Base-by-base conservation (phyloP, 2,888 invertebrate genomes). In the Apomyelois bistriatella region DNA sequence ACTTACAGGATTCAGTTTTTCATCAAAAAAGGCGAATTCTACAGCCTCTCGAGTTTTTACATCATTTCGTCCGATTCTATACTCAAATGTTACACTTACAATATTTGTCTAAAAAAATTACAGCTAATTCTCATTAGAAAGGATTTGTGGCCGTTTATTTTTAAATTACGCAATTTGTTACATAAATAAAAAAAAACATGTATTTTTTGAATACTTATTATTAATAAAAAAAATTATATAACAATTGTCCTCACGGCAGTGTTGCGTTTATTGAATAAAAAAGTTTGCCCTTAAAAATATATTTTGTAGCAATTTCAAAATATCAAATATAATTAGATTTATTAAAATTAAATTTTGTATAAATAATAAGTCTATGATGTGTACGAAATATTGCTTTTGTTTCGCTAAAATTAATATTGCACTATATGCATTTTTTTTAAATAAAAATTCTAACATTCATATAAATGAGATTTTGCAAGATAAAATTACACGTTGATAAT, bases 381-480 rank as follows among this genome's bases (percentile, higher is more conserved):
- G 85, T 85, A 64, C 61, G 16, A 56, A 64, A 67, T 86, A 87
- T 87, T 87, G 87, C 86, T 87, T 85, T 62, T 68, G 58, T 79
- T 76, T 70, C 60, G 61, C 71, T 77, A 62, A 83, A 85, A 79
- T 77, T 82, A 85, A 81, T 85, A 85, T 85, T 85, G 85, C 85
- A 85, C 84, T 72, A 73, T 79, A 41, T 62, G 53, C 60, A 52
- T 62, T 59, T 53, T 35, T 59, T 32, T 49, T 40, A 49, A 50
- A 52, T 52, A 58, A 48, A 53, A 51, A 40, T 48, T 58, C 48
- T 49, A 41, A 54, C 28, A 57, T 53, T 53, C 47, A 53, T 54
- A 49, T 56, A 47, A 54, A 56, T 53, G 57, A 53, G 47, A 40
- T 36, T 46, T 53, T 53, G 48, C 16, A 48, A 62, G 60, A 51